phyloP scores from a whole-genome alignment of 2,797 vertebrate genomes.

The Aulostomus chinensis region DNA sequence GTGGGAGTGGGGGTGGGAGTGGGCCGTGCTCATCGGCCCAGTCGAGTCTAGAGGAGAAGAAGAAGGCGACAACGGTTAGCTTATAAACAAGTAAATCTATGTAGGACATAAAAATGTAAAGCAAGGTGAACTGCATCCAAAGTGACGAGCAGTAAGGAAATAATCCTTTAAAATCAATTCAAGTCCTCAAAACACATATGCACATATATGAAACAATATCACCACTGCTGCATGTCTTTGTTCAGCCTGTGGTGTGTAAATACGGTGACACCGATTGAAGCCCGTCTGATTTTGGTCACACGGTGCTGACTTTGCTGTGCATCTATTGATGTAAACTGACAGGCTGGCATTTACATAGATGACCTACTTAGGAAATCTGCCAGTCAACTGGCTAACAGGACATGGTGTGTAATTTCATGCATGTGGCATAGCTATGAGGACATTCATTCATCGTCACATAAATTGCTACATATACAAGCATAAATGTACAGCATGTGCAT shows the following conservation, averaged over 20 bases:
- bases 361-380: constrained; percentile 73
- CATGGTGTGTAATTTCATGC: constrained; percentile 59
- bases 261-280: constrained; percentile 9
- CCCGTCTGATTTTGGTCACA: constrained; percentile 53
- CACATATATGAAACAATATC: no score
- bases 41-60: constrained; percentile 73
- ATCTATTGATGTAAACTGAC: constrained; percentile 71
- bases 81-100: not conserved
- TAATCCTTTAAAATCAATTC: no score
- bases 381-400: constrained; percentile 61
- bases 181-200: no score
- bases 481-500: not conserved
- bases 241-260: constrained; percentile 19
- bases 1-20: constrained; percentile 79
- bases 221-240: constrained; percentile 12
- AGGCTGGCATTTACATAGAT: constrained; percentile 77
- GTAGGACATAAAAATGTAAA: not conserved
- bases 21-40: constrained; percentile 81
- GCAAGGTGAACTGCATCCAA: not conserved
- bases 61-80: not conserved
- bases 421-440: constrained; percentile 47
- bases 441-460: constrained; percentile 25
- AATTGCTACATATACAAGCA: constrained; percentile 24
- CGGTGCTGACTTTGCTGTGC: constrained; percentile 57
- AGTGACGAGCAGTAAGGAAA: no score